phyloP scores from a whole-genome alignment of 2,113 vertebrate species.

The Genyomyrus donnyi region DNA sequence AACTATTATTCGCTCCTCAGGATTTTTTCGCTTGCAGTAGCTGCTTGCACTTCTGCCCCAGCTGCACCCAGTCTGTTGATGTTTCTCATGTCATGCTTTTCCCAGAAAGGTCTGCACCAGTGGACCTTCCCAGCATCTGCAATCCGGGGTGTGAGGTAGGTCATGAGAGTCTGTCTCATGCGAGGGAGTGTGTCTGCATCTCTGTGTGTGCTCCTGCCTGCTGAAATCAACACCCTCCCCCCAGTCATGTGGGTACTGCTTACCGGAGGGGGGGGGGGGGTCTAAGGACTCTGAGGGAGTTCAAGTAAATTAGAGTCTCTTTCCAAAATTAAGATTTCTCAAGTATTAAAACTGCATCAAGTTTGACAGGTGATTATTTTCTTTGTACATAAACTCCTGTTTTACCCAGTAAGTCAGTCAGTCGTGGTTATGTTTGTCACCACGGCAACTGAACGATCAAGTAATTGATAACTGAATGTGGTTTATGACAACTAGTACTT shows the following conservation, averaged over 20 bases:
- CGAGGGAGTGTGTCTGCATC: not conserved
- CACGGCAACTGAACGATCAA: not conserved
- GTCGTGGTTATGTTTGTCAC: not conserved
- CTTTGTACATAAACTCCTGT: not conserved
- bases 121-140: slow-evolving; percentile 71
- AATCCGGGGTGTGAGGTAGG: slow-evolving; percentile 80
- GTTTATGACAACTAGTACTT: not conserved
- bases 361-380: not conserved
- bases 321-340: not conserved
- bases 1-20: not conserved
- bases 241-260: not conserved
- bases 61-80: not conserved
- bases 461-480: not conserved
- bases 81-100: slow-evolving; percentile 17
- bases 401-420: not conserved
- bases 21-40: not conserved
- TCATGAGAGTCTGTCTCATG: not conserved
- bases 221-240: not conserved
- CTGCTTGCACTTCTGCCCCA: not conserved
- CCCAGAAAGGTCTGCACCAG: slow-evolving; percentile 66
- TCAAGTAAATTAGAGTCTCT: too few relatives aligned
- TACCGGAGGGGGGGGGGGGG: not conserved
- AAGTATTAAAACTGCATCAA: not conserved
- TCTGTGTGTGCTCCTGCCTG: not conserved
- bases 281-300: too few relatives aligned